Evolutionary conservation across 2,113 vertebrate genomes (phyloP).

Genomic region (Phalacrocorax aristotelis): DNA sequence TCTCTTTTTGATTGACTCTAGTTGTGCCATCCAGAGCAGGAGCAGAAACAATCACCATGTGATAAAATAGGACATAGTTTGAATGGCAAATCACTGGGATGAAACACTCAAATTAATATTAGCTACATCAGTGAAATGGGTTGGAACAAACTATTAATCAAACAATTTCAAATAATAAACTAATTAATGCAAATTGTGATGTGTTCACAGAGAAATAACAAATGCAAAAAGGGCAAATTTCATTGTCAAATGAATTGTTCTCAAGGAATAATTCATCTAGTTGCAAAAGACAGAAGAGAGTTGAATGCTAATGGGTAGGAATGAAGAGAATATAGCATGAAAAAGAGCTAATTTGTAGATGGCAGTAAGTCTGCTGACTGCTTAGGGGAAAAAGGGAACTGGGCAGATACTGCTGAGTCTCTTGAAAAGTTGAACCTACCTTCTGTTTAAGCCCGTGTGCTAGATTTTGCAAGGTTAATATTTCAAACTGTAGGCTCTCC

Average conservation of each 20-base stretch:
- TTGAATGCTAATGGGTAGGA: slow-evolving; percentile 16
- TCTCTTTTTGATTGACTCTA: not conserved
- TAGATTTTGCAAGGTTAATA: not conserved
- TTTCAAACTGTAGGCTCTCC: not conserved
- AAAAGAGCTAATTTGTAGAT: not conserved
- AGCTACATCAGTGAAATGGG: slow-evolving; percentile 36
- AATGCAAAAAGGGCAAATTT: slow-evolving; percentile 48
- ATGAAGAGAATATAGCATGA: not conserved
- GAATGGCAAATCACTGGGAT: not conserved
- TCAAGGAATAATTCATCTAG: slow-evolving; percentile 30
- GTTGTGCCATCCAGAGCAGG: not conserved
- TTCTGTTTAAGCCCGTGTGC: not conserved
- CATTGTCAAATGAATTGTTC: slow-evolving; percentile 46
- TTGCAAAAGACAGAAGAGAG: not conserved
- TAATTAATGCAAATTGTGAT: slow-evolving; percentile 57
- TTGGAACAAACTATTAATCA: slow-evolving; percentile 55
- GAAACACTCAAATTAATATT: slow-evolving; percentile 52
- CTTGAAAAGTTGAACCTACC: not conserved
- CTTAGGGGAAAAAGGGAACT: not conserved
- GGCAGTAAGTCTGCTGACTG: not conserved
- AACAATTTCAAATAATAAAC: slow-evolving; percentile 60
- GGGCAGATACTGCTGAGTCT: not conserved
- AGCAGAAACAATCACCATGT: not conserved
- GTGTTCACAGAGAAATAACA: slow-evolving; percentile 40
- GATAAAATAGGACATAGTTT: not conserved